Evolutionary conservation across 2,888 invertebrate species (phyloP), one percentile per base, ranked within the genome.

Genomic region (Phaonia tiefii): DNA sequence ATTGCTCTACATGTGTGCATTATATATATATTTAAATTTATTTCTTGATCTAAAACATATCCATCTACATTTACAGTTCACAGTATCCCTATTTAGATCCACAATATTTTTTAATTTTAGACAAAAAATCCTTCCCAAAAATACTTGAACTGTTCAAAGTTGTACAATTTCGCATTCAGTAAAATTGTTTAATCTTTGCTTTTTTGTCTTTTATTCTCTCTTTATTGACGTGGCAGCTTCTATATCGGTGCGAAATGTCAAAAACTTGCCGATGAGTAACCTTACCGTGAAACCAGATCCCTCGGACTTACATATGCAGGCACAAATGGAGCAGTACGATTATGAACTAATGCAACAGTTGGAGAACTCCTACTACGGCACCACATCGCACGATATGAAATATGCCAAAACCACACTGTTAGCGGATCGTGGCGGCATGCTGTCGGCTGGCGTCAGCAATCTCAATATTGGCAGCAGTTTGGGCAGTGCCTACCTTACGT

Each of bases 221-320:
- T 49, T 10, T 15, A 25, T 58, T n/a, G 13, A 58, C 11, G 31
- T n/a, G 11, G 11, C 54, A 95, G 95, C 95, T 88, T 95, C 95
- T 85, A 94, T 94, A 91, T 94, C 95, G 86, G 93, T 94, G 89
- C 89, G 89, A 39, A 91, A 91, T 85, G 90, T 91, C 1, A 88
- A 89, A 80, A 90, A 89, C 84, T 86, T 91, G 83, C 91, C 91
- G 63, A 90, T 90, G 84, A 87, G 87, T n/a, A 89, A 90, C 83
- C 86, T 91, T 31, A 90, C 90, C 3, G 90, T 90, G 42, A 90
- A 90, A 79, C 90, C 91, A 73, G 90, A 90, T 80, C 88, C 90
- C n/a, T 86, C 89, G n/a, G 91, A 90, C 84, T 70, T 67, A 75
- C 85, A 65, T 20, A 83, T 85, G 20, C 80, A 75, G 17, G 49